Conservation (phyloP, 2,888 invertebrate genomes). For the Melanostoma scalare region DNA sequence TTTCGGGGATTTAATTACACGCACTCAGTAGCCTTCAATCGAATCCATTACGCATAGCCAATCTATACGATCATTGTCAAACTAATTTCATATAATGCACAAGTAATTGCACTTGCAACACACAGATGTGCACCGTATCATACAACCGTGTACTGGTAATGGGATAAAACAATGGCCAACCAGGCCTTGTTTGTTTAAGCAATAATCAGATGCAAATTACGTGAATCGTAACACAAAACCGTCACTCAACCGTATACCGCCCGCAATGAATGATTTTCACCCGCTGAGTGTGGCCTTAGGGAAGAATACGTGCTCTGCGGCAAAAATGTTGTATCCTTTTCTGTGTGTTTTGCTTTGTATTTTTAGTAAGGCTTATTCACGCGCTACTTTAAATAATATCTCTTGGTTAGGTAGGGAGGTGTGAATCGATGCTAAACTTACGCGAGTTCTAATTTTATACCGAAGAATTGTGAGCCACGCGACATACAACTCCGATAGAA, state of each 20-base stretch:
- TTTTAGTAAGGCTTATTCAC: not conserved
- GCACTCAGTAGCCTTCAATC: constrained; percentile 15
- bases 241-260: constrained; percentile 5
- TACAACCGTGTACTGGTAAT: not conserved
- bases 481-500: constrained; percentile 17
- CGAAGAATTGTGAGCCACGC: not conserved
- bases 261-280: constrained; percentile 21
- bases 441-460: constrained; percentile 39
- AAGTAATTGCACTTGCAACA: constrained; percentile 25
- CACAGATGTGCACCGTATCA: not conserved
- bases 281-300: not conserved
- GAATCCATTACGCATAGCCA: constrained; percentile 1
- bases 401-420: not conserved
- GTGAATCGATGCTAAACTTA: constrained; percentile 3
- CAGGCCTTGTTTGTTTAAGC: constrained; percentile 51
- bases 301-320: not conserved
- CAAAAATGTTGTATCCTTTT: too few relatives aligned
- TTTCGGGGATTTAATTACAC: constrained; percentile 22
- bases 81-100: constrained; percentile 58
- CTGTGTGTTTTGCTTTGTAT: too few relatives aligned
- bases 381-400: not conserved
- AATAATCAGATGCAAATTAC: constrained; percentile 48
- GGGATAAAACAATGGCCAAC: constrained; percentile 1
- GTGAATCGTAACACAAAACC: constrained; percentile 23
- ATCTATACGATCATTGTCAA: constrained; percentile 35